Evolutionary conservation across 2,797 vertebrate genomes (phyloP), one percentile per base, ranked within the genome.

Genomic region (Tamandua tetradactyla): DNA sequence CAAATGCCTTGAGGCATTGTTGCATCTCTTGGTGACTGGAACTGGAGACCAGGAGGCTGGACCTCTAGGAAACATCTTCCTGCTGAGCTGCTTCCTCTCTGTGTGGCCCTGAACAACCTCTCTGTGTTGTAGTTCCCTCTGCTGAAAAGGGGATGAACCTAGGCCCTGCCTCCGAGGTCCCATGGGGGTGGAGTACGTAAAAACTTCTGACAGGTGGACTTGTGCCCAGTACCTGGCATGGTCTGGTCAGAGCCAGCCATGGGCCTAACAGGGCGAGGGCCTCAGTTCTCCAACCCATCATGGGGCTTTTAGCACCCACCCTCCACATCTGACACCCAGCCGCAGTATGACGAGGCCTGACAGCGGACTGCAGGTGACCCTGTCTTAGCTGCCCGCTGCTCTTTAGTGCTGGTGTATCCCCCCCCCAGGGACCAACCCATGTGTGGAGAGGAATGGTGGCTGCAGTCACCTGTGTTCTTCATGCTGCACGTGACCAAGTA

Each of bases 391-490:
- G 71, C 14, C 55, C 5, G 3, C 11, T 10, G 59, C 1, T 4
- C 0, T 1, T 69, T 4, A 92, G 17, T 23, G 40, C 40, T 89
- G 23, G 49, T 35, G 30, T 11, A 25, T 68, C 88, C 61, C 37
- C 83, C 83, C 59, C 95, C 11, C 97, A 99, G 99, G 99, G 86
- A 99, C 99, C 64, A 99, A 99, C 84, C 98, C 99, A 0, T 99
- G 99, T 42, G 99, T 99, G 0, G 98, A 98, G 59, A 97, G 98
- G 90, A 99, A 99, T 0, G 99, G 99, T 9, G 99, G 99, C 25
- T 99, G 99, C 98, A 99, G 99, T 97, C 99, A 99, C 96, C 98
- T 99, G 68, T 99, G 99, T 95, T 99, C 98, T 99, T 99, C 97
- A 98, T 98, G 5, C 99, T 98, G 8, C 98, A 97, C 32, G 98